These are phyloP conservation scores for Anas bernieri DNA, from an alignment of 2,797 vertebrate species.

Conservation along the genomic window DNA sequence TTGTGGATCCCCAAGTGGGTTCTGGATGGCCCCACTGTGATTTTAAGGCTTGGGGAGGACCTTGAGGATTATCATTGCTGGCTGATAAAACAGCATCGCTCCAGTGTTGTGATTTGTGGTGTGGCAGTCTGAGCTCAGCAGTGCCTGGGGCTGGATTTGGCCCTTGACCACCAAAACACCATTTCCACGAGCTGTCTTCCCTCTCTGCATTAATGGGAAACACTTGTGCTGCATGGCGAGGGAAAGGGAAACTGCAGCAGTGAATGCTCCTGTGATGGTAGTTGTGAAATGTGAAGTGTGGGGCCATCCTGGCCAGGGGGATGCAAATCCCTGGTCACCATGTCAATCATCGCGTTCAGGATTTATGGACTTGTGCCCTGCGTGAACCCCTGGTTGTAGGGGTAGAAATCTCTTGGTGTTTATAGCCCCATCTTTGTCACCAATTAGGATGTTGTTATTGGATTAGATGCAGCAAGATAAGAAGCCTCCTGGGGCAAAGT, in stretches of 20 bases:
- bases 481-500: not conserved
- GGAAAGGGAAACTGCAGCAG: not conserved
- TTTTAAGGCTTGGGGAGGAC: too few species aligned
- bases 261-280: rapidly evolving
- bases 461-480: not conserved
- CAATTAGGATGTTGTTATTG: not conserved
- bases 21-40: not conserved
- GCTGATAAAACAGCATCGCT: not conserved
- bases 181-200: not conserved
- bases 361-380: not conserved
- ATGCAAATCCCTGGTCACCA: rapidly evolving
- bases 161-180: not conserved
- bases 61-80: too few species aligned
- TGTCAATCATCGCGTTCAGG: not conserved
- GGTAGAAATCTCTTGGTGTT: not conserved
- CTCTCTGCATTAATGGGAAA: not conserved
- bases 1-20: not conserved
- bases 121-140: not conserved
- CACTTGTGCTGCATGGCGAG: rapidly evolving
- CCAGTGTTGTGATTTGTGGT: not conserved
- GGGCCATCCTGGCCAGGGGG: rapidly evolving
- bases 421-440: not conserved
- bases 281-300: rapidly evolving
- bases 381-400: rapidly evolving
- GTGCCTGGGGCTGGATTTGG: not conserved